Base-by-base conservation (phyloP, 1,140 invertebrate species). In the Ips typographus region DNA sequence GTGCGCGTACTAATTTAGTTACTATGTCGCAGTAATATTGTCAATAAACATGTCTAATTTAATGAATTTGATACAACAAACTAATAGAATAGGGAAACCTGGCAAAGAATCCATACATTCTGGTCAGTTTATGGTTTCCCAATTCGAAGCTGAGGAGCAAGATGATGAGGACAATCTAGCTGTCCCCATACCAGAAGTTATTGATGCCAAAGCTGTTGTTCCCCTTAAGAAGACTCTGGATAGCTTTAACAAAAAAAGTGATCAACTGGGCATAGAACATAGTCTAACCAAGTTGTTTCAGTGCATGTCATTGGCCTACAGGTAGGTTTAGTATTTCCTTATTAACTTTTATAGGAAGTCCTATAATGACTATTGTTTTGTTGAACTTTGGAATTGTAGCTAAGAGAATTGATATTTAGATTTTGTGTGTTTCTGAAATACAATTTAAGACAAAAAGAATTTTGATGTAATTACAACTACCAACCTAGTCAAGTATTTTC, bases 71-170 rank as follows among this genome's bases (percentile, higher is more conserved):
- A 55, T 75, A 57, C 72, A 74, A 41, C 65, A 71, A 61, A 57
- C 66, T 38, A 67, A 62, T 55, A 57, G 63, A 8, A 53, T 71
- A 63, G 70, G 72, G 58, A 68, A 75, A 56, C 71, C 68, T 43
- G 66, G 73, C 57, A 70, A 64, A 69, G 94, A 96, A 80, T 88
- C 90, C 1, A 98, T 98, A 75, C 96, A 98, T 81, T 98, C 95
- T 75, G 96, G 96, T 37, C 96, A 98, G 81, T 98, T 98, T 82
- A 98, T 98, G 96, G 91, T 98, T 49, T 98, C 94, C 55, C 90
- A 95, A 80, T 96, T 98, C 83, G 95, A 98, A 81, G 93, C 94
- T 41, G 93, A 95, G 80, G 91, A 88, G 39, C 92, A 94, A 79
- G 93, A 95, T 77, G 92, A 94, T 77, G 93, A 94, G 76, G 92